Conservation (phyloP, 1,140 invertebrate species). For the Temnothorax curvispinosus region DNA sequence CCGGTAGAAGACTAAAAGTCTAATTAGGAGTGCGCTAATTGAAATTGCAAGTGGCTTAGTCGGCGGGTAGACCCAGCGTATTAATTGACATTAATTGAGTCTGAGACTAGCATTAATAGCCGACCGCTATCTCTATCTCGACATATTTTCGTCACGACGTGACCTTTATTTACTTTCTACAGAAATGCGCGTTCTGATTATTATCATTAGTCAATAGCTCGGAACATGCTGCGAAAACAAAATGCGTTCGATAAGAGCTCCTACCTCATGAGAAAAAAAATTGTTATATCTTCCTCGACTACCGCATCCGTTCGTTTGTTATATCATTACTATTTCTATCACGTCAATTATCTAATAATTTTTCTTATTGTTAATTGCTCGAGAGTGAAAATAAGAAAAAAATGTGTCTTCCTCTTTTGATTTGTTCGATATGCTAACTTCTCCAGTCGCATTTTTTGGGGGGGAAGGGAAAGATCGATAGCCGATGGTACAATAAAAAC, state of each 20-base stretch:
- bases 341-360: not conserved
- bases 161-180: conserved; percentile 23
- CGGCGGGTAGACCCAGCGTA: conserved; percentile 50
- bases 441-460: not conserved
- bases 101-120: conserved; percentile 56
- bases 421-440: not conserved
- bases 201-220: not conserved
- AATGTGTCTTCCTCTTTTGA: not conserved
- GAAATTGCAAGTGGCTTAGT: conserved; percentile 61
- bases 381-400: not conserved
- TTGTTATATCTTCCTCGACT: not conserved
- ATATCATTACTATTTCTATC: not conserved
- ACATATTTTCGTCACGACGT: conserved; percentile 43
- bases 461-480: not conserved
- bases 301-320: not conserved
- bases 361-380: not conserved
- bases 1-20: conserved; percentile 24
- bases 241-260: not conserved
- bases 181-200: not conserved
- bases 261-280: not conserved
- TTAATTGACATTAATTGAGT: conserved; percentile 70
- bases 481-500: not conserved
- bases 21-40: conserved; percentile 41
- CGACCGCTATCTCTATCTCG: conserved; percentile 56
- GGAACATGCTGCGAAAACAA: not conserved